A percentile compares a stretch with the other conserved stretches of the same genome.
Evolutionary conservation across 2,797 vertebrate genomes (phyloP).

Genomic region (Pyrocephalus nanus): DNA sequence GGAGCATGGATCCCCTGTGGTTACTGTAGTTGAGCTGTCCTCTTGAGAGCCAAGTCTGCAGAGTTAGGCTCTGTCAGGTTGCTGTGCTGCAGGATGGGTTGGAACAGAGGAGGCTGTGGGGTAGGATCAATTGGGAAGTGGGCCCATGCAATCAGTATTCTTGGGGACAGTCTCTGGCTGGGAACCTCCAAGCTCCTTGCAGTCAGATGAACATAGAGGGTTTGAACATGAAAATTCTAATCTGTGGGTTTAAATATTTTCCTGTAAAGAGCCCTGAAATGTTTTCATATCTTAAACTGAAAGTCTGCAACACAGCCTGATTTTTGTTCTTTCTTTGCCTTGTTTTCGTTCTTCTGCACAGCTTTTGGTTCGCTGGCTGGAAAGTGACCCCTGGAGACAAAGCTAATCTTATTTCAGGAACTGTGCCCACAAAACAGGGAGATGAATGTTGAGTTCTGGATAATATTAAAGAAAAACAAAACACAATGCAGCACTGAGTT

Average conservation of each 20-base stretch:
- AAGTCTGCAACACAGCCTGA: neutral
- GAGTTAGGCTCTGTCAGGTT: neutral
- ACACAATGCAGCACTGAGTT: neutral
- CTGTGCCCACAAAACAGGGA: neutral
- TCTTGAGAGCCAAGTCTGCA: neutral
- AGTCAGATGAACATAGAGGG: neutral
- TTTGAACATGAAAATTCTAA: neutral
- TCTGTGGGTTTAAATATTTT: neutral
- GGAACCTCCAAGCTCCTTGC: neutral
- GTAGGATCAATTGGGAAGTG: neutral
- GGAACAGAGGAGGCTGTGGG: neutral
- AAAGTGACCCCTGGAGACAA: conserved; percentile 46
- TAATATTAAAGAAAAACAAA: conserved; percentile 15
- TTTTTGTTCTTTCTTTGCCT: neutral
- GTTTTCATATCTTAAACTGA: neutral
- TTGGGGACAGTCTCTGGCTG: rapidly evolving
- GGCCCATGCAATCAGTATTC: neutral
- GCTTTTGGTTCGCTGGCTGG: conserved; percentile 23
- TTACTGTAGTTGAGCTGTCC: neutral
- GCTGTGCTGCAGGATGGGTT: neutral
- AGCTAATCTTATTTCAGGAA: conserved; percentile 56
- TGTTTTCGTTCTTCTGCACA: neutral
- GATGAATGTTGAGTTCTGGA: conserved; percentile 11
- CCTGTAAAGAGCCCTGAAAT: neutral
- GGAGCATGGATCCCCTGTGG: neutral